Evolutionary conservation across 2,888 invertebrate species (phyloP).

Genomic region (Agrilus cyanescens): DNA sequence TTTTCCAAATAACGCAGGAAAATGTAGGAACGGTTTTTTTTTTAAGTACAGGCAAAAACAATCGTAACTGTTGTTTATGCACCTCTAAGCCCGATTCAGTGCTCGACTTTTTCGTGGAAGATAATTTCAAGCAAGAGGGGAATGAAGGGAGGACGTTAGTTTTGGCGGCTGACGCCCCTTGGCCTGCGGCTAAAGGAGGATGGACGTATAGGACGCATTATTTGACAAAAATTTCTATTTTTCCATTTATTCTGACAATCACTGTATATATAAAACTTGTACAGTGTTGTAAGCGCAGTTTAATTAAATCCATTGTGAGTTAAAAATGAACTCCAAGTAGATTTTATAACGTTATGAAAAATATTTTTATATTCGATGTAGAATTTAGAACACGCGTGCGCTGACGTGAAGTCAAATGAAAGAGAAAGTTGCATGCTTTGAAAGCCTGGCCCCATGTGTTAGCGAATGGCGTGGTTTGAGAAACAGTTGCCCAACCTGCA

Average conservation of each 20-base stretch:
- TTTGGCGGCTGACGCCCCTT: conserved; percentile 33
- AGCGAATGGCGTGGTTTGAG: conserved; percentile 35
- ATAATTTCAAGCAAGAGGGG: conserved; percentile 16
- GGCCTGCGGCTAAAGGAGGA: conserved; percentile 18
- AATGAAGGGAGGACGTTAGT: conserved; percentile 29
- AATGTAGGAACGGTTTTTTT: background rate
- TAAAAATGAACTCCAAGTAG: no score
- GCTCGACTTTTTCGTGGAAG: no score
- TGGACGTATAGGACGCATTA: background rate
- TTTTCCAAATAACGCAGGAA: background rate
- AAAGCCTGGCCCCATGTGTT: conserved; percentile 16
- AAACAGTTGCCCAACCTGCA: conserved; percentile 36
- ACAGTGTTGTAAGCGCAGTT: no score
- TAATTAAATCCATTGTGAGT: no score
- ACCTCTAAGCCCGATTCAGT: no score
- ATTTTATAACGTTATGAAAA: no score
- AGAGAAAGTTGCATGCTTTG: no score
- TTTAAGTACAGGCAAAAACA: no score
- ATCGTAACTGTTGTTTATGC: no score
- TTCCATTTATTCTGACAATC: background rate
- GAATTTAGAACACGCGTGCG: no score
- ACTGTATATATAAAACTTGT: background rate
- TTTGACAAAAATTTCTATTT: background rate
- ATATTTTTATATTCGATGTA: no score
- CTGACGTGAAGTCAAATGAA: no score